These are phyloP conservation scores for Malaclemys terrapin DNA, from an alignment of 2,113 vertebrate genomes.

Conservation along the genomic window DNA sequence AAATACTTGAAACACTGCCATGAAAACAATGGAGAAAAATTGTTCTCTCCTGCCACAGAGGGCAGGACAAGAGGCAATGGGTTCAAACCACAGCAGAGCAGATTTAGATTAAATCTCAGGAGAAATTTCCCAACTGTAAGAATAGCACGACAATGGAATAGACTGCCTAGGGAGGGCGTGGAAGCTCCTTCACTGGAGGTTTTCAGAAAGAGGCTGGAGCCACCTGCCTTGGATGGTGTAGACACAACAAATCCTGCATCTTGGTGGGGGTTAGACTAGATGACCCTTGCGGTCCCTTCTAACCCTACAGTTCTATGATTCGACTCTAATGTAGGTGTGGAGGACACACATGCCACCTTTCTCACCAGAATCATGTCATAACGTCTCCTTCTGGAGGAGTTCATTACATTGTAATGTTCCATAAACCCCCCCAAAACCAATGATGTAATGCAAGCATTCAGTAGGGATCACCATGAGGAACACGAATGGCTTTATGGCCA, in stretches of 20 bases:
- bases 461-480: not conserved
- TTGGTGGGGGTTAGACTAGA: not conserved
- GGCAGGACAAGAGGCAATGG: not conserved
- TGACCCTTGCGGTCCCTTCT: not conserved
- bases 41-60: not conserved
- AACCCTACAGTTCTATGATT: not conserved
- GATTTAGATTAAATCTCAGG: not conserved
- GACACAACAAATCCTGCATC: not conserved
- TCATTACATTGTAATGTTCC: constrained; percentile 11
- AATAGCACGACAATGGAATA: not conserved
- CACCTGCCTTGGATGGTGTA: not conserved
- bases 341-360: too few species aligned
- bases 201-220: not conserved
- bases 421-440: too few species aligned
- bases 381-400: not conserved
- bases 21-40: not conserved
- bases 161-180: too few species aligned
- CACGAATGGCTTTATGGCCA: not conserved
- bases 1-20: not conserved
- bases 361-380: not conserved
- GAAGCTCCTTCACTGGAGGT: not conserved
- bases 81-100: not conserved
- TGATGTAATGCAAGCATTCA: constrained; percentile 12
- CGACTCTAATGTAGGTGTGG: rapidly evolving
- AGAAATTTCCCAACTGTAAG: not conserved